Evolutionary conservation across 2,888 invertebrate species (phyloP).

Genomic region (Eristalis intricaria): DNA sequence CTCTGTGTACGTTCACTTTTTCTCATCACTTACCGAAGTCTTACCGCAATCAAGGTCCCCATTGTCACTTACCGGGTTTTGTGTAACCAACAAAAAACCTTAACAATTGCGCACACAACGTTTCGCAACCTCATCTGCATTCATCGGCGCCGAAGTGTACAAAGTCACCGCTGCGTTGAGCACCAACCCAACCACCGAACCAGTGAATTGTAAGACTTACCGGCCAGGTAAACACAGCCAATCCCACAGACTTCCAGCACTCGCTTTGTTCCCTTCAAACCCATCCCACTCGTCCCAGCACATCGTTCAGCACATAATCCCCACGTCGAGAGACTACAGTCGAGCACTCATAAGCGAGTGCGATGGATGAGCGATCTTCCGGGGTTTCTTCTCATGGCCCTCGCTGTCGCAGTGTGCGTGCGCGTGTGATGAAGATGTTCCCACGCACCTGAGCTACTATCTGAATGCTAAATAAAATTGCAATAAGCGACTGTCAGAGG

Average conservation of each 20-base stretch:
- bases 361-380: constrained; percentile 35
- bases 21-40: background rate
- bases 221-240: constrained; percentile 14
- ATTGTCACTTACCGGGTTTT: background rate
- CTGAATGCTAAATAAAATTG: constrained; percentile 50
- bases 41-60: background rate
- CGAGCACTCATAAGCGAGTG: constrained; percentile 14
- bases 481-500: constrained; percentile 39
- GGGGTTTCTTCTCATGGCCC: constrained; percentile 38
- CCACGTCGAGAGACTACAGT: background rate
- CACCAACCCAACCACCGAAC: background rate
- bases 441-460: constrained; percentile 47
- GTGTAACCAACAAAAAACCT: background rate
- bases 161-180: constrained; percentile 25
- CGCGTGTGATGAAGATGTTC: constrained; percentile 45
- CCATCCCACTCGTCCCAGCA: background rate
- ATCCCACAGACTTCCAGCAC: background rate
- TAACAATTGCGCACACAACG: constrained; percentile 17
- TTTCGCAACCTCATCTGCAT: constrained; percentile 28
- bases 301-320: background rate
- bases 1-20: background rate
- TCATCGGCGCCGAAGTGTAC: constrained; percentile 22
- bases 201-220: constrained; percentile 14
- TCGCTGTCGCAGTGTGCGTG: constrained; percentile 7
- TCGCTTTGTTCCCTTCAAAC: constrained; percentile 12